phyloP scores from a whole-genome alignment of 2,888 invertebrate genomes.

The Panzeria rudis region DNA sequence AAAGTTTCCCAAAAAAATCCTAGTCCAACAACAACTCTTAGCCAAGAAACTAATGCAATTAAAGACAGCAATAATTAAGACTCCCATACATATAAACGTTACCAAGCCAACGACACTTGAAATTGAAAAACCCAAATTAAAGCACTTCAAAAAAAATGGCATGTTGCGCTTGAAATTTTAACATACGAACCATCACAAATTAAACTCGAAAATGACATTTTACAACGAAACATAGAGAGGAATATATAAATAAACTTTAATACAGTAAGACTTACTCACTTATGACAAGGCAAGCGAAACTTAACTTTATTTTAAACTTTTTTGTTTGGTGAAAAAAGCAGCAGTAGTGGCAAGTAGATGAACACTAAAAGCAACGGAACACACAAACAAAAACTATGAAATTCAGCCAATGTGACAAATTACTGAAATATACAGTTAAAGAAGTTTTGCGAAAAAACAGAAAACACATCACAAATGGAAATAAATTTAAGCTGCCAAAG shows the following conservation, averaged over 20 bases:
- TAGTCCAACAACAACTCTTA: neutral
- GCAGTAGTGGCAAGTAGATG: conserved; percentile 10
- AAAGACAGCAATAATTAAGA: conserved; percentile 19
- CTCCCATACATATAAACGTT: neutral
- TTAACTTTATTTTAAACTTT: conserved; percentile 12
- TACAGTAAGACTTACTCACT: conserved; percentile 27
- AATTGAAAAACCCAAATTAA: conserved; percentile 35
- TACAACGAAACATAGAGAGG: neutral
- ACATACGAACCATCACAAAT: conserved; percentile 56
- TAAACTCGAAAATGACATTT: conserved; percentile 51
- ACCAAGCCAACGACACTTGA: conserved; percentile 21
- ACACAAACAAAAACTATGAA: conserved; percentile 15
- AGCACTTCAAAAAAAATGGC: conserved; percentile 29
- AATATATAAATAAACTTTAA: conserved; percentile 26
- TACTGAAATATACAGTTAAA: conserved; percentile 57
- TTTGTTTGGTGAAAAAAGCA: neutral
- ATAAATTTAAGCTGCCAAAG: conserved; percentile 50
- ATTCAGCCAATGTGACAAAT: conserved; percentile 66
- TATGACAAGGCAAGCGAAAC: conserved; percentile 31
- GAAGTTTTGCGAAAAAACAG: neutral
- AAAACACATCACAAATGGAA: conserved; percentile 14
- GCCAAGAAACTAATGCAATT: conserved; percentile 6
- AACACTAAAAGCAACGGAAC: conserved; percentile 38
- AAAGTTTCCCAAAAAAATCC: neutral
- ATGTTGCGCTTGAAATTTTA: conserved; percentile 42